Evolutionary conservation across 2,888 invertebrate genomes (phyloP), one percentile per base, ranked within the genome.

Genomic region (Spodoptera exigua): DNA sequence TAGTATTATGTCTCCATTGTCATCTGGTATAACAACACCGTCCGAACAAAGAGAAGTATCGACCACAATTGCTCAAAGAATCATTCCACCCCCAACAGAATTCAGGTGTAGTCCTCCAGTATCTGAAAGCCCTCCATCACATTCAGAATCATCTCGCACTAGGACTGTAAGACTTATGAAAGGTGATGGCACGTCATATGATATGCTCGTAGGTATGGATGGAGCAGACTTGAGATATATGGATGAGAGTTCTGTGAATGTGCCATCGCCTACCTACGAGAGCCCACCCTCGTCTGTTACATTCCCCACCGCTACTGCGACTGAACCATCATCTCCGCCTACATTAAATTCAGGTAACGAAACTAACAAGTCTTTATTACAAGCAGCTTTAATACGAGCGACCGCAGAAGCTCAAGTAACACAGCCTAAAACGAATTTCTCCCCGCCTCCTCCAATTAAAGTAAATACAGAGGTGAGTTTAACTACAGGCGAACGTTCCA

Each of bases 221-320:
- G 97, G 97, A 63, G 97, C 97, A n/a, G 98, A 98, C 89, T 91
- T 98, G 53, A 95, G 97, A 45, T 98, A 96, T 88, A 98, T 98
- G 98, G 98, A 98, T 85, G 98, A 98, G 85, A 98, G 98, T 87
- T 98, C 98, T 27, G 95, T 98, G 41, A 96, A 96, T 73, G 95
- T 97, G 60, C 96, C 97, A 57, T 97, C 97, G 67, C 97, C 97
- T 13, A 96, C 95, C 59, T 96, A 96, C 80, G 97, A 97, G 86
- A 97, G 96, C 82, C 96, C 97, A 43, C 96, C 96, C 11, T 96
- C 96, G 61, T 96, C 96, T 27, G 89, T 95, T 45, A 95, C 95
- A 62, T 95, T 95, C 69, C 94, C 95, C 17, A 95, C 95, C 41
- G 95, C 95, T 16, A 95, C 95, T 41, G 95, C 95, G 21, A 95